A percentile compares a stretch with the other conserved stretches of the same genome.
These are phyloP conservation scores for Antechinus flavipes DNA, from an alignment of 2,113 vertebrate species.

Conservation along the genomic window DNA sequence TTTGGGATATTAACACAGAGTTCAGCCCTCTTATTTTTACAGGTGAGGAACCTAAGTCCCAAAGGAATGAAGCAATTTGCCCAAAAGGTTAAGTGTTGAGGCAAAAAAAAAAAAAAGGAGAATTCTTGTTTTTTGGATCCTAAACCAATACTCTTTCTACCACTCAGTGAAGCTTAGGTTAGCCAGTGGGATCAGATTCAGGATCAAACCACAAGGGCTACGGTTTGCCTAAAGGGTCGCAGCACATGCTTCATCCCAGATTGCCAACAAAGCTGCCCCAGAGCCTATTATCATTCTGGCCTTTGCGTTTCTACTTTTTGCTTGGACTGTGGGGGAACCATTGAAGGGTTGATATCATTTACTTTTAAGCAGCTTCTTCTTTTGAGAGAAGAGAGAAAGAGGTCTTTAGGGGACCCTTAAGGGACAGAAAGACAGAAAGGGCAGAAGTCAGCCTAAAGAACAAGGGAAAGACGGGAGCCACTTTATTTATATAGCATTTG, in stretches of 20 bases:
- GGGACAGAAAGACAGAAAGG: conserved; percentile 46
- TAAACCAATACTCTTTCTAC: background rate
- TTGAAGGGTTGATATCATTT: background rate
- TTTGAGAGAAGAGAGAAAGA: conserved; percentile 45
- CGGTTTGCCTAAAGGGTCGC: conserved; percentile 20
- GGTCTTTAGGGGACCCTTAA: conserved; percentile 42
- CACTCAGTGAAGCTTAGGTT: background rate
- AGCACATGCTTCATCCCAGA: conserved; percentile 8
- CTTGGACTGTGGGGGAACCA: background rate
- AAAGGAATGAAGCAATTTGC: background rate
- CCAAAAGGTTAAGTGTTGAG: background rate
- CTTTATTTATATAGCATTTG: conserved; percentile 70
- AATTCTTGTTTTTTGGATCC: background rate
- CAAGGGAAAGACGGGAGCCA: conserved; percentile 18
- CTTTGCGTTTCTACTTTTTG: background rate
- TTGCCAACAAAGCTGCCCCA: background rate
- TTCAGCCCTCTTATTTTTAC: background rate
- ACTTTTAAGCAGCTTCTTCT: conserved; percentile 43
- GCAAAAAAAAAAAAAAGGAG: background rate
- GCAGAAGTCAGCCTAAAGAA: conserved; percentile 52
- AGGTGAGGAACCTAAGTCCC: background rate
- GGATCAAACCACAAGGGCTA: background rate
- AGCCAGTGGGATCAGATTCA: background rate
- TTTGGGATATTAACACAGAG: background rate
- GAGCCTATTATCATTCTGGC: background rate